Percentiles rank a stretch among this genome's conserved stretches.
Conservation (phyloP, 2,888 invertebrate genomes). For the Allolobophora icterica region DNA sequence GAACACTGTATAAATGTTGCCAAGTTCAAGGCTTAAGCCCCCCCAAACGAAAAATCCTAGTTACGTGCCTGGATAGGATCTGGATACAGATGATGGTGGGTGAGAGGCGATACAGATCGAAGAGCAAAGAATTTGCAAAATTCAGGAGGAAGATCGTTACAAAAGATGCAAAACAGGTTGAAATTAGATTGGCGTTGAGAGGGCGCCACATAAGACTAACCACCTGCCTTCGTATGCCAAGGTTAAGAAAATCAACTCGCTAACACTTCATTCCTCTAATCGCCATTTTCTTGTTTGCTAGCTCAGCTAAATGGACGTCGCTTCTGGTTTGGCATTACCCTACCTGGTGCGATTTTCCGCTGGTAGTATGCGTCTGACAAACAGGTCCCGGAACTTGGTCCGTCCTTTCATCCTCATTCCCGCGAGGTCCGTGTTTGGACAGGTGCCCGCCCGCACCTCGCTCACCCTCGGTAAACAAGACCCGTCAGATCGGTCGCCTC, state of each 20-base stretch:
- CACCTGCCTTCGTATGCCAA: background rate
- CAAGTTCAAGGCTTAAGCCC: no score
- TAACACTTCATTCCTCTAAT: background rate
- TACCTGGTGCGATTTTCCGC: background rate
- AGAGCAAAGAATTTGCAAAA: no score
- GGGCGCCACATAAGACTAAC: no score
- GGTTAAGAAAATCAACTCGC: background rate
- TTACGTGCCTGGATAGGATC: no score
- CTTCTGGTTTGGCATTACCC: background rate
- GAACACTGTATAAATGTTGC: no score
- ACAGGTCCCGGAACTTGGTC: background rate
- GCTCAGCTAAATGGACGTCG: background rate
- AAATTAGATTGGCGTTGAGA: no score
- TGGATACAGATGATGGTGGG: no score
- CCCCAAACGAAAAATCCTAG: no score
- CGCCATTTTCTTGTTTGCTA: background rate
- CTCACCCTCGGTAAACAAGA: background rate
- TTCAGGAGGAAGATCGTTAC: no score
- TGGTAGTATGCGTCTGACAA: background rate
- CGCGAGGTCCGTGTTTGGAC: background rate
- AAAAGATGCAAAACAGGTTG: no score
- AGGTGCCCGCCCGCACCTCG: background rate
- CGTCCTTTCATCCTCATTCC: constrained; percentile 17
- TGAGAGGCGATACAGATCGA: no score
- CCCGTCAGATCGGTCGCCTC: background rate